These are phyloP conservation scores for Drosophila hamatofila DNA, from an alignment of 2,888 invertebrate genomes.

Conservation along the genomic window DNA sequence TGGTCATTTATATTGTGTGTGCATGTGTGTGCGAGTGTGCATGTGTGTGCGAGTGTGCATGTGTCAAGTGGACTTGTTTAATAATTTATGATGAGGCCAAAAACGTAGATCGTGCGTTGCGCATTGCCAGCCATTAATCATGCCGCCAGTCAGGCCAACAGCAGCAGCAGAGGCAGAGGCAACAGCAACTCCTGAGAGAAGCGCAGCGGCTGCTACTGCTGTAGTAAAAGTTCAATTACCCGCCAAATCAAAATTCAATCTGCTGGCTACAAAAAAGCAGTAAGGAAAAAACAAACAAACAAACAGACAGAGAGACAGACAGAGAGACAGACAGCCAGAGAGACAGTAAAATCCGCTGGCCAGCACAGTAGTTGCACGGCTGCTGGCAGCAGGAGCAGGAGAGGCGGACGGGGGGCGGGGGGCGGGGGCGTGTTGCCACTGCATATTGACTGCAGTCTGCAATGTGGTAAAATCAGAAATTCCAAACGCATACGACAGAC, in stretches of 20 bases:
- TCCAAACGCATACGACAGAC: constrained; percentile 80
- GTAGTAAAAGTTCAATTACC: constrained; percentile 82
- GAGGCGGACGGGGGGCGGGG: not conserved
- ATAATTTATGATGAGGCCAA: constrained; percentile 80
- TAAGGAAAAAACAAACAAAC: constrained; percentile 30
- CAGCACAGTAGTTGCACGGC: constrained; percentile 45
- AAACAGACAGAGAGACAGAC: constrained; percentile 45
- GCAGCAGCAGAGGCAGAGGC: constrained; percentile 18
- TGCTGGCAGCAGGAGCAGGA: not conserved
- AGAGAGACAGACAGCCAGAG: constrained; percentile 47
- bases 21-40: constrained; percentile 40
- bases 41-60: constrained; percentile 53
- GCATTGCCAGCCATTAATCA: constrained; percentile 80
- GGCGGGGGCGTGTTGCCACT: constrained; percentile 25
- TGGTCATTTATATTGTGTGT: constrained; percentile 76
- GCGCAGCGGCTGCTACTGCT: constrained; percentile 39
- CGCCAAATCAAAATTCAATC: constrained; percentile 83
- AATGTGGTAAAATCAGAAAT: constrained; percentile 82
- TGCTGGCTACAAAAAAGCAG: constrained; percentile 61
- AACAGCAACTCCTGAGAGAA: constrained; percentile 16
- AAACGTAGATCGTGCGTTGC: constrained; percentile 80
- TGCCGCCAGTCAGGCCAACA: constrained; percentile 55
- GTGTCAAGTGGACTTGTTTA: constrained; percentile 80
- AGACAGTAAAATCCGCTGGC: constrained; percentile 30
- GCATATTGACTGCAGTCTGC: constrained; percentile 74